Conservation (phyloP, 2,113 vertebrate species). For the Vicugna pacos region DNA sequence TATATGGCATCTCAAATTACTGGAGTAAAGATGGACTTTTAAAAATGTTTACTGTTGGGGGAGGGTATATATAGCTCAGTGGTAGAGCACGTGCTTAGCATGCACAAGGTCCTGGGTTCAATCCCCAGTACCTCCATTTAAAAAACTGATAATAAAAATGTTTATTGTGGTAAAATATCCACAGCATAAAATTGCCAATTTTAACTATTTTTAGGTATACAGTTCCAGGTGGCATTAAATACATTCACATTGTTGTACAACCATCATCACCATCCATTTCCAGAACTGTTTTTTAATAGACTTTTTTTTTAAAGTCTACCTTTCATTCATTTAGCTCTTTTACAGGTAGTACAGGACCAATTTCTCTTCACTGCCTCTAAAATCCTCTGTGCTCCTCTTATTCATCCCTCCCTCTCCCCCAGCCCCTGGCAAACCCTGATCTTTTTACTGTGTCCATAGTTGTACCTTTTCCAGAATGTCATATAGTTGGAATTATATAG, state of each 20-base stretch:
- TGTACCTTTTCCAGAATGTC: background rate
- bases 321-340: background rate
- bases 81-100: no score
- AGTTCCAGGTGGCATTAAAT: background rate
- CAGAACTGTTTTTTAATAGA: background rate
- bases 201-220: background rate
- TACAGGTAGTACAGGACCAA: background rate
- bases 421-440: background rate
- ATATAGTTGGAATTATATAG: background rate
- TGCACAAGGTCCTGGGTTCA: no score
- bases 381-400: background rate
- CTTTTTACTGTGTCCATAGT: background rate
- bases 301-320: background rate
- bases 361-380: background rate
- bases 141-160: background rate
- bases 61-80: no score
- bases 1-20: background rate
- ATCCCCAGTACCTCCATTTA: no score
- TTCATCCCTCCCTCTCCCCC: background rate
- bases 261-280: background rate
- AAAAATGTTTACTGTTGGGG: background rate
- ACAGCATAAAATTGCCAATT: background rate
- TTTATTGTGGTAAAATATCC: background rate
- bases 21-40: background rate
- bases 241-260: background rate